A percentile compares a stretch with the other conserved stretches of the same genome.
phyloP scores from a whole-genome alignment of 2,797 vertebrate species.

The Coendou prehensilis region DNA sequence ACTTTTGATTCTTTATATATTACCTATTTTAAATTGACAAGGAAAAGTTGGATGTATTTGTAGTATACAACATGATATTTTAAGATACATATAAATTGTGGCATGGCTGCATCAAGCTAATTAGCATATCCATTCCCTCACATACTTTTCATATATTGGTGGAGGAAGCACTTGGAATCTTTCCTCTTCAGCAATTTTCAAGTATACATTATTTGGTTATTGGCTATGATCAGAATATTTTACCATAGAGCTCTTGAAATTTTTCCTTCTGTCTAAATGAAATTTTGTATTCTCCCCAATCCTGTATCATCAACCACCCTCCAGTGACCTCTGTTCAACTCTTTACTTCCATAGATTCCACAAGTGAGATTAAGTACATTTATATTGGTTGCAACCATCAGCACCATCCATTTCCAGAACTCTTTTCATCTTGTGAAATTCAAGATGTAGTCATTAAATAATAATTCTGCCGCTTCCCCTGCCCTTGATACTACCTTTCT shows the following conservation, averaged over 20 bases:
- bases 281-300: background rate
- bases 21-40: background rate
- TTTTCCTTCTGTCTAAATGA: background rate
- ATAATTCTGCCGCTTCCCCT: background rate
- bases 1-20: background rate
- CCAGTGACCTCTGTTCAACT: background rate
- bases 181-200: background rate
- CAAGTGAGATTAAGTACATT: background rate
- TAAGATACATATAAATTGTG: background rate
- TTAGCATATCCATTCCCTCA: background rate
- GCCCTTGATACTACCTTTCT: background rate
- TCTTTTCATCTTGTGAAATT: background rate
- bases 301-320: too few relatives aligned
- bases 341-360: background rate
- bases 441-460: background rate
- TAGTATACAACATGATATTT: background rate
- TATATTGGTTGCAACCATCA: background rate
- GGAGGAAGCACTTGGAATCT: background rate
- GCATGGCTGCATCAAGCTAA: background rate
- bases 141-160: background rate
- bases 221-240: background rate
- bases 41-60: background rate
- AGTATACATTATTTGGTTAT: background rate
- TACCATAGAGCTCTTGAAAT: background rate
- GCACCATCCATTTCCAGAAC: too few relatives aligned